A percentile compares a stretch with the other conserved stretches of the same genome.
Evolutionary conservation across 2,888 invertebrate genomes (phyloP).

Genomic region (Sesia apiformis): DNA sequence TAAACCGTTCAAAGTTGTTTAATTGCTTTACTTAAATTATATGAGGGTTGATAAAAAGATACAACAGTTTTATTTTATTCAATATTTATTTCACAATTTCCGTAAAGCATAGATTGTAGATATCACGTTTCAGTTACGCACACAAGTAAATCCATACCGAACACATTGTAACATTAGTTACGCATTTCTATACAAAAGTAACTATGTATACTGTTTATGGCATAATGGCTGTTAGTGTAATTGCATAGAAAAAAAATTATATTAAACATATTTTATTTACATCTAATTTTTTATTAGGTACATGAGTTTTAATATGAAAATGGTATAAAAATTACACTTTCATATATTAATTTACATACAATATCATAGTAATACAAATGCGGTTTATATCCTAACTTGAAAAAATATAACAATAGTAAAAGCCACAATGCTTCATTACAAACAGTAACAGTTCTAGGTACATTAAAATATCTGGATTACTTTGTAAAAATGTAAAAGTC

Average conservation of each 20-base stretch:
- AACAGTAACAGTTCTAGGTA: slow-evolving; percentile 44
- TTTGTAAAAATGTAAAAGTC: slow-evolving; percentile 49
- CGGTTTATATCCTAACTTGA: slow-evolving; percentile 58
- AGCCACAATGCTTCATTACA: slow-evolving; percentile 56
- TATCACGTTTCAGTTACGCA: slow-evolving; percentile 73
- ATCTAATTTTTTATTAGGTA: slow-evolving; percentile 67
- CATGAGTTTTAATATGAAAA: slow-evolving; percentile 71
- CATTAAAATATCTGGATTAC: slow-evolving; percentile 14
- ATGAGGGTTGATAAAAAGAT: too few species aligned
- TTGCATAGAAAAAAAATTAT: slow-evolving; percentile 69
- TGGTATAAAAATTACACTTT: slow-evolving; percentile 74
- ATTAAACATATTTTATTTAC: slow-evolving; percentile 67
- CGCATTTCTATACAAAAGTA: slow-evolving; percentile 64
- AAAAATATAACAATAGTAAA: slow-evolving; percentile 72
- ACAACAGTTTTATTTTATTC: slow-evolving; percentile 30
- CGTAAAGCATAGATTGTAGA: slow-evolving; percentile 74
- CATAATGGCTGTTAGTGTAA: slow-evolving; percentile 62
- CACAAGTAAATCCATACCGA: slow-evolving; percentile 67
- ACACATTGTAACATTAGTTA: slow-evolving; percentile 52
- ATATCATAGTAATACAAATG: slow-evolving; percentile 65
- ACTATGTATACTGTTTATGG: slow-evolving; percentile 44
- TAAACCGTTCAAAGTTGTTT: too few species aligned
- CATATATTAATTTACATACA: slow-evolving; percentile 58
- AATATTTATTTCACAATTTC: slow-evolving; percentile 71
- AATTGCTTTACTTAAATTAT: too few species aligned